Conservation (phyloP, 2,113 vertebrate genomes). For the Xiphorhynchus elegans region DNA sequence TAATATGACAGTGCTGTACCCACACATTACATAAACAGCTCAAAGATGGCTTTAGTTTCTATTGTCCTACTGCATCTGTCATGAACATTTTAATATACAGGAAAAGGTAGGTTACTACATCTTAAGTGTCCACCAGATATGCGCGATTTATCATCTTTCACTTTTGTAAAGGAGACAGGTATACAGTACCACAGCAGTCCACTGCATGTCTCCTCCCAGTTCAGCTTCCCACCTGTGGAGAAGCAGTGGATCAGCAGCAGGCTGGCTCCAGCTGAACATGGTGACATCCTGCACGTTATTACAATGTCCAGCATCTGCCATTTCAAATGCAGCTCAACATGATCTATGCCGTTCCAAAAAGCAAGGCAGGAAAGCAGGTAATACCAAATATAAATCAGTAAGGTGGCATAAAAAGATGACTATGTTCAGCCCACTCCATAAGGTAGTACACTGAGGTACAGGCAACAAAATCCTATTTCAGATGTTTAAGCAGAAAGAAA, state of each 20-base stretch:
- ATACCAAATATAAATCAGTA: neutral
- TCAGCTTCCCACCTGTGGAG: neutral
- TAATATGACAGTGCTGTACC: neutral
- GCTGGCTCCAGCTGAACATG: neutral
- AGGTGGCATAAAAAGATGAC: neutral
- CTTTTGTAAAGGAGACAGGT: neutral
- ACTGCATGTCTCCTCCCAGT: neutral
- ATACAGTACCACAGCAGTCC: neutral
- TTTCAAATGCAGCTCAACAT: neutral
- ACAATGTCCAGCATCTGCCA: neutral
- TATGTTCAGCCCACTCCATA: neutral
- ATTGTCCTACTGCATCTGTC: neutral
- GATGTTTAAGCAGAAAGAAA: neutral
- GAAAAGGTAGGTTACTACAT: neutral
- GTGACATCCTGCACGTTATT: neutral
- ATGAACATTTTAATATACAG: neutral
- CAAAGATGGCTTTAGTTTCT: neutral
- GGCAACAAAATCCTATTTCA: neutral
- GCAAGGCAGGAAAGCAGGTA: neutral
- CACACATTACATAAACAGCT: neutral
- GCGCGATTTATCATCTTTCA: neutral
- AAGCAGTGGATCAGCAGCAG: neutral
- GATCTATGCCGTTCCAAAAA: neutral
- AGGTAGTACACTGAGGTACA: neutral
- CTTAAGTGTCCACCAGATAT: neutral